Conservation (phyloP, 1,140 invertebrate species). For the Sitophilus oryzae region DNA sequence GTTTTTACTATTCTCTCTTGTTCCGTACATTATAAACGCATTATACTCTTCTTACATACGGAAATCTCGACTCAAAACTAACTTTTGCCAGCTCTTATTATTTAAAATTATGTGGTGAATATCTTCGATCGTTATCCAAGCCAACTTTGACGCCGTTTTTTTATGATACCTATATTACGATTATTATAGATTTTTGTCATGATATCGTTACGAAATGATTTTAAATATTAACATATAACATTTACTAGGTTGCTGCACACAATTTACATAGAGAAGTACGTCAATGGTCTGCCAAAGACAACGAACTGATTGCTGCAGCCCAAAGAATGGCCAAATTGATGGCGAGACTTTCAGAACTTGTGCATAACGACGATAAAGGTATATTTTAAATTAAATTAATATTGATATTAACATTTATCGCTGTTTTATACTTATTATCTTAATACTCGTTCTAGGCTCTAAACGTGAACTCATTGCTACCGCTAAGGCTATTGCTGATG, state of each 20-base stretch:
- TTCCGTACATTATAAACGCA: no score
- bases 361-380: conserved; percentile 84
- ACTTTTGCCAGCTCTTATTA: no score
- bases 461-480: conserved; percentile 97
- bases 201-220: background rate
- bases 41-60: no score
- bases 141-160: no score
- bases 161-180: no score
- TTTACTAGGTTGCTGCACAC: conserved; percentile 87
- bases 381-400: conserved; percentile 13
- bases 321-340: conserved; percentile 98
- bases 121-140: no score
- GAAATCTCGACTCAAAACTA: no score
- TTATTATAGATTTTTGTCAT: no score
- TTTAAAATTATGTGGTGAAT: no score
- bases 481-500: conserved; percentile 95
- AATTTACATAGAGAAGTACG: conserved; percentile 95
- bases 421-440: background rate
- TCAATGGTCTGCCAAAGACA: conserved; percentile 99
- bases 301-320: conserved; percentile 97
- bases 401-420: background rate
- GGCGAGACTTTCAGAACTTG: conserved; percentile 90
- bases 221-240: background rate
- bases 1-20: no score
- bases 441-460: conserved; percentile 54